These are phyloP conservation scores for Phenganax stokvisi DNA, from an alignment of 92 coral and sea anemone genomes.

Conservation along the genomic window DNA sequence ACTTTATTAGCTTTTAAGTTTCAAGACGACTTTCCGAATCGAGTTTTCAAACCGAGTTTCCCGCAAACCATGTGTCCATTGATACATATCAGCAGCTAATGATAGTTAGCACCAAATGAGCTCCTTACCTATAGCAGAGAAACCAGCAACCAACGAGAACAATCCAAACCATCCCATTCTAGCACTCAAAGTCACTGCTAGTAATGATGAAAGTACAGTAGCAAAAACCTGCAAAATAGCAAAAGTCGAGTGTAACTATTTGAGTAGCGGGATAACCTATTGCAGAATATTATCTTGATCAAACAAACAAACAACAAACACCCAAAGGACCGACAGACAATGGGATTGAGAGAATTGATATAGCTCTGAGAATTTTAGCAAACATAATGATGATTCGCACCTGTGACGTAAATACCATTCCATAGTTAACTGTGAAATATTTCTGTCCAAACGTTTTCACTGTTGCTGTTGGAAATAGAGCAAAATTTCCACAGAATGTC, in stretches of 20 bases:
- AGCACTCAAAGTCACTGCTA: slow-evolving; percentile 9
- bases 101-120: no score
- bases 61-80: no score
- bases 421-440: slow-evolving; percentile 23
- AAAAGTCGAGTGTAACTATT: background rate
- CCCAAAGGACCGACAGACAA: background rate
- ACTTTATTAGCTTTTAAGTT: no score
- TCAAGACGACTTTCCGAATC: no score
- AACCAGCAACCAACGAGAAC: slow-evolving; percentile 22
- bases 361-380: no score
- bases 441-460: slow-evolving; percentile 29
- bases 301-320: background rate
- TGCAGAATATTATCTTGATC: background rate
- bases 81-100: no score
- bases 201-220: background rate
- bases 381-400: background rate
- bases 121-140: slow-evolving; percentile 16
- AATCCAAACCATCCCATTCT: slow-evolving; percentile 24
- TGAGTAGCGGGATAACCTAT: background rate
- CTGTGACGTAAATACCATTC: slow-evolving; percentile 27
- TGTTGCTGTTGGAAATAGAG: slow-evolving; percentile 24
- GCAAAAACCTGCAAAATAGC: slow-evolving; percentile 2
- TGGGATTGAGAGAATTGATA: background rate
- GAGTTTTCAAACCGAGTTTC: no score
- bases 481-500: slow-evolving; percentile 29